phyloP scores from a whole-genome alignment of 2,888 invertebrate genomes.

The Tetramorium bicarinatum region DNA sequence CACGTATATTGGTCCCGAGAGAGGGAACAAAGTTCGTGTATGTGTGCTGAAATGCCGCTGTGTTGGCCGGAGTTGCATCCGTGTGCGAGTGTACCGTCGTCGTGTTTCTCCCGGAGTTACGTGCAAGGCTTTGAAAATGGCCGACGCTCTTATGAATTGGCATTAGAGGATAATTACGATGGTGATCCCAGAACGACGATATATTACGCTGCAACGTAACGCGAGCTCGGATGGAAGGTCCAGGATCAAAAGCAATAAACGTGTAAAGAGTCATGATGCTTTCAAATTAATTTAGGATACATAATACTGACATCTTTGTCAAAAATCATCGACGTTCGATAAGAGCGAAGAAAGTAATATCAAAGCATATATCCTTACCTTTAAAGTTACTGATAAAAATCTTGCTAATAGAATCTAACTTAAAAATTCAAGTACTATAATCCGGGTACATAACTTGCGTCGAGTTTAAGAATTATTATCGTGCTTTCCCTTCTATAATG shows the following conservation, averaged over 20 bases:
- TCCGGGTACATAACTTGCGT: background rate
- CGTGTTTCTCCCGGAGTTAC: constrained; percentile 81
- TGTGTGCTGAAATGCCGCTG: constrained; percentile 2
- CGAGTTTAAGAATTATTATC: background rate
- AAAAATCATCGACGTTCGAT: background rate
- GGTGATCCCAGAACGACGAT: constrained; percentile 74
- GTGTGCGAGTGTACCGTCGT: constrained; percentile 51
- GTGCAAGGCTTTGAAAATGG: constrained; percentile 82
- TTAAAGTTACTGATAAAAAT: background rate
- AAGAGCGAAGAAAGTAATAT: background rate
- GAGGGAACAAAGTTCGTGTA: constrained; percentile 46
- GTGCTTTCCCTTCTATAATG: background rate
- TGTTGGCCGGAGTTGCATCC: constrained; percentile 8
- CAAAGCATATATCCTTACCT: background rate
- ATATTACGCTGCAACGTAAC: constrained; percentile 69
- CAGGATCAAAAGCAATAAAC: constrained; percentile 62
- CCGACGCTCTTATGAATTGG: constrained; percentile 77
- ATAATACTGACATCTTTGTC: background rate
- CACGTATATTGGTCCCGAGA: constrained; percentile 71
- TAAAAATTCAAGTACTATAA: background rate
- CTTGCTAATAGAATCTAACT: background rate
- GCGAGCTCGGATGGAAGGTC: constrained; percentile 39
- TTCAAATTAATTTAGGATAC: constrained; percentile 55
- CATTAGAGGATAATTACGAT: constrained; percentile 76
- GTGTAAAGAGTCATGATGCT: constrained; percentile 54